A percentile compares a stretch with the other conserved stretches of the same genome.
Evolutionary conservation across 2,113 vertebrate genomes (phyloP).

Genomic region (Mystacornis crossleyi): DNA sequence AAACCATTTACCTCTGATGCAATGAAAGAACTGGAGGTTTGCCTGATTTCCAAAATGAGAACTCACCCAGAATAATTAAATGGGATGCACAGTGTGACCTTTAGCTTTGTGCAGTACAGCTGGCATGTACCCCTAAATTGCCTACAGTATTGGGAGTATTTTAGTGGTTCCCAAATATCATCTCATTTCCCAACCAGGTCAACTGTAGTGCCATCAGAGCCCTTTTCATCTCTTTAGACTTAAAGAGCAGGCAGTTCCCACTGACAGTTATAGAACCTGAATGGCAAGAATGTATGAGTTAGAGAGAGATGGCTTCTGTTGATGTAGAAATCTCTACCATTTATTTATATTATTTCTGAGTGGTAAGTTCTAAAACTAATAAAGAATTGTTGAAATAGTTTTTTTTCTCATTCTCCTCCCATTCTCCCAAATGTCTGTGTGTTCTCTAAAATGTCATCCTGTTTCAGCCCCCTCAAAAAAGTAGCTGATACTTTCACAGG

Average conservation of each 20-base stretch:
- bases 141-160: background rate
- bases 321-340: background rate
- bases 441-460: background rate
- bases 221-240: background rate
- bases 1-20: accelerated
- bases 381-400: background rate
- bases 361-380: background rate
- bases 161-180: background rate
- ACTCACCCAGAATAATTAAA: background rate
- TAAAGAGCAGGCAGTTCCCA: background rate
- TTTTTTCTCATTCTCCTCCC: background rate
- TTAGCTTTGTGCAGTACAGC: background rate
- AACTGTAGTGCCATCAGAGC: background rate
- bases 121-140: background rate
- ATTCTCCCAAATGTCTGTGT: background rate
- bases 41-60: background rate
- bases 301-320: background rate
- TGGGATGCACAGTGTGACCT: background rate
- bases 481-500: background rate
- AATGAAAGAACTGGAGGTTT: background rate
- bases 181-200: background rate
- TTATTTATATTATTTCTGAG: background rate
- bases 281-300: background rate
- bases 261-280: background rate
- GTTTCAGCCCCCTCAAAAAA: background rate